A percentile compares a stretch with the other conserved stretches of the same genome.
These are phyloP conservation scores for Phasia obesa DNA, from an alignment of 2,888 invertebrate genomes.

Conservation along the genomic window DNA sequence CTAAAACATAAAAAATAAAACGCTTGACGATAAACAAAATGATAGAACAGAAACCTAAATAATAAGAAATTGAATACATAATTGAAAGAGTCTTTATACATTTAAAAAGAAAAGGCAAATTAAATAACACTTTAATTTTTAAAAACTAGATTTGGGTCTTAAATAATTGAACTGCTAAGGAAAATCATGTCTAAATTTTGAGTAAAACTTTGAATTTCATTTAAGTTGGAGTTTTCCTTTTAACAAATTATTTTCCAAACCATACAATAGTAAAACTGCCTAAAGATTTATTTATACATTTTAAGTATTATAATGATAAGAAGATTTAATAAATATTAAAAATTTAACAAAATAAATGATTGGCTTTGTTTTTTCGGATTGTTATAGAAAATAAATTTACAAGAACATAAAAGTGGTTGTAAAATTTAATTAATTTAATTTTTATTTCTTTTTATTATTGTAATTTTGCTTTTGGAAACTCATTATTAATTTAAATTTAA, in stretches of 20 bases:
- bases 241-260: conserved; percentile 51
- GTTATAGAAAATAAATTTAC: conserved; percentile 4
- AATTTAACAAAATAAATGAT: conserved; percentile 10
- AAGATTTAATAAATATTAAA: conserved; percentile 32
- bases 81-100: conserved; percentile 53
- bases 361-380: conserved; percentile 12
- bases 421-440: conserved; percentile 25
- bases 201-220: conserved; percentile 25
- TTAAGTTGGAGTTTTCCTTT: conserved; percentile 25
- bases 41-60: conserved; percentile 36
- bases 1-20: conserved; percentile 52
- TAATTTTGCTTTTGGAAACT: not conserved
- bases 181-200: not conserved
- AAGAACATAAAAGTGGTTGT: conserved; percentile 52
- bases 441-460: not conserved
- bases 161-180: conserved; percentile 18
- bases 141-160: conserved; percentile 54
- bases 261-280: conserved; percentile 70
- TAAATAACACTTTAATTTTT: conserved; percentile 46
- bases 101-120: conserved; percentile 6
- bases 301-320: conserved; percentile 54
- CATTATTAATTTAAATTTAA: not conserved
- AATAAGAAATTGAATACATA: conserved; percentile 50
- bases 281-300: conserved; percentile 60
- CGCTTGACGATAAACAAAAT: conserved; percentile 65